Base-by-base conservation (phyloP, 2,113 vertebrate genomes). In the Carassius gibelio region DNA sequence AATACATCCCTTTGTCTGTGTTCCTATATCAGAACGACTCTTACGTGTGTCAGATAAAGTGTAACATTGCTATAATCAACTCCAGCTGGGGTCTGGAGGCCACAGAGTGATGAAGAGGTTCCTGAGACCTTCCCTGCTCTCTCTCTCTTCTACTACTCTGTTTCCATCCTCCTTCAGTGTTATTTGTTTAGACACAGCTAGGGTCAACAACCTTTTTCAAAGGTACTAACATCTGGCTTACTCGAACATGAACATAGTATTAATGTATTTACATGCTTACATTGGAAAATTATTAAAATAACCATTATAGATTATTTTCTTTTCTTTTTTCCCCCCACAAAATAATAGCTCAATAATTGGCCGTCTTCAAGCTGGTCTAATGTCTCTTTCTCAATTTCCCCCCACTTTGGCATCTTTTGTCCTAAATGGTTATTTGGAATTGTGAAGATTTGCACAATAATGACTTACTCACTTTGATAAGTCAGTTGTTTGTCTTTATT, bases 71-170 rank as follows among this genome's bases (percentile, higher is more conserved):
- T 8, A 45, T 94, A 94, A 95, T 94, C 68, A 19, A 86, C 85
- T 88, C 92, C 94, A 94, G 94, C 92, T 95, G 94, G 93, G 91
- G 90, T 94, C 90, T 93, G 90, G 90, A 93, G 92, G 92, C 92
- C 88, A 85, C 88, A 90, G 93, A 93, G 92, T 93, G 89, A 93
- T 84, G 89, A 91, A 90, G 88, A 90, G 91, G 14, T 11, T 68
- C 34, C 52, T 57, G 52, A 55, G 62, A 81, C 78, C 17, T 66
- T 30, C 19, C 81, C 88, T 30, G 87, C 91, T 84, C 61, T 78
- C 91, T 48, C 19, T 72, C 50, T 26, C 36, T 80, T 36, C 30
- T 21, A 36, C 66, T 74, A 23, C 66, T 71, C 66, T 71, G 6
- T 55, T 21, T 13, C 87, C 72, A 84, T 82, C 50, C 55, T 74